A percentile compares a stretch with the other conserved stretches of the same genome.
Conservation (phyloP, 2,113 vertebrate species). For the Solea solea region DNA sequence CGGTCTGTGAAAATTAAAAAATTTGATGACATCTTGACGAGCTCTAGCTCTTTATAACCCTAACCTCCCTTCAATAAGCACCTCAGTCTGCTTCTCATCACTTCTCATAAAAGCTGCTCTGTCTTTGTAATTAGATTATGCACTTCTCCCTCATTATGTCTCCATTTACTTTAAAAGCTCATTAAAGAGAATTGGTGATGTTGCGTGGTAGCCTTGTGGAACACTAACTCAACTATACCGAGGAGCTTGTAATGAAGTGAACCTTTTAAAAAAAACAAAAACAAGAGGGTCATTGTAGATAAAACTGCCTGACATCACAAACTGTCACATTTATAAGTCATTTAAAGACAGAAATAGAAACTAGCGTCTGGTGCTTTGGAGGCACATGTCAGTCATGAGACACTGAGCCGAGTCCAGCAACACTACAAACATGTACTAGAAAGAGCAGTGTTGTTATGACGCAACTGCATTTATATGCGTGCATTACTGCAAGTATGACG, state of each 20-base stretch:
- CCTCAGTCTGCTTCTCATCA: constrained; percentile 34
- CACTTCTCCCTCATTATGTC: constrained; percentile 19
- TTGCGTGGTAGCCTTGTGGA: constrained; percentile 13
- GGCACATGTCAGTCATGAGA: constrained; percentile 67
- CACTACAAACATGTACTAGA: not conserved
- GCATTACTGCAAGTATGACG: too few species aligned
- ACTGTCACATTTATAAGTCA: constrained; percentile 35
- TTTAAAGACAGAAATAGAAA: constrained; percentile 51
- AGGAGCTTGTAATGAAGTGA: constrained; percentile 22
- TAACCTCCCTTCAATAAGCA: constrained; percentile 1
- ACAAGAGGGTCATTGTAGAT: constrained; percentile 55
- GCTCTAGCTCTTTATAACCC: not conserved
- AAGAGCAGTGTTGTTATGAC: not conserved
- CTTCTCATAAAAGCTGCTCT: constrained; percentile 17
- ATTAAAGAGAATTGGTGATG: constrained; percentile 20
- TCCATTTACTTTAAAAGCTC: constrained; percentile 34
- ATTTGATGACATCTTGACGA: constrained; percentile 11
- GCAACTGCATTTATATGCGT: too few species aligned
- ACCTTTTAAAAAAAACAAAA: constrained; percentile 2
- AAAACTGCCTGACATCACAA: constrained; percentile 3
- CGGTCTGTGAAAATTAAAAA: too few species aligned
- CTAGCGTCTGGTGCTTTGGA: constrained; percentile 43
- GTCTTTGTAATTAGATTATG: constrained; percentile 48
- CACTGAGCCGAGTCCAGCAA: not conserved
- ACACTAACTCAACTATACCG: constrained; percentile 2